Evolutionary conservation across 2,888 invertebrate genomes (phyloP).

Genomic region (Deilephila porcellus): DNA sequence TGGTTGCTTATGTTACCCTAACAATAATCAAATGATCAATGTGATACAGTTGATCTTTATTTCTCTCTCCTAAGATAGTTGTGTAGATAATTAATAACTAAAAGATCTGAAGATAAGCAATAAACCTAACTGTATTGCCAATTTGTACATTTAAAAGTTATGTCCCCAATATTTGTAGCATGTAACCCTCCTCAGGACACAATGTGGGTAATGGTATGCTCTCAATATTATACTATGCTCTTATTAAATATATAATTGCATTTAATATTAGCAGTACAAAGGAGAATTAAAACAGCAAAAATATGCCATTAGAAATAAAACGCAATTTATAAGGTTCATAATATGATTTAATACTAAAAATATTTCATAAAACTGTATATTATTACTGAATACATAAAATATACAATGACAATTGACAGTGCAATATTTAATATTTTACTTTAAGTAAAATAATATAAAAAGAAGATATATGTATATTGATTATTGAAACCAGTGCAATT

Average conservation of each 20-base stretch:
- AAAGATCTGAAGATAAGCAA: slow-evolving; percentile 25
- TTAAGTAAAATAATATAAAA: slow-evolving; percentile 74
- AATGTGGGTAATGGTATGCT: background rate
- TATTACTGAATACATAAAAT: slow-evolving; percentile 25
- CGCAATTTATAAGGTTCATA: slow-evolving; percentile 20
- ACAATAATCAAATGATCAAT: background rate
- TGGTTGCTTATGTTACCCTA: background rate
- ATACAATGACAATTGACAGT: slow-evolving; percentile 59
- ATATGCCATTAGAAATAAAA: slow-evolving; percentile 24
- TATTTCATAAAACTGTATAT: slow-evolving; percentile 21
- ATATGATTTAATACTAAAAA: slow-evolving; percentile 16
- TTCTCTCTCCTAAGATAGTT: slow-evolving; percentile 12
- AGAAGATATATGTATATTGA: slow-evolving; percentile 47
- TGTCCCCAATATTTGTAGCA: slow-evolving; percentile 12
- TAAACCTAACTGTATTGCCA: slow-evolving; percentile 26
- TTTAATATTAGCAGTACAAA: slow-evolving; percentile 21
- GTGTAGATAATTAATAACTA: slow-evolving; percentile 5
- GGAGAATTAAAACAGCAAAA: slow-evolving; percentile 16
- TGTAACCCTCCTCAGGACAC: background rate
- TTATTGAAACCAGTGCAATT: slow-evolving; percentile 34
- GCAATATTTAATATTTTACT: slow-evolving; percentile 81
- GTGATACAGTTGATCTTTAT: background rate
- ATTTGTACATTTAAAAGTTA: slow-evolving; percentile 16
- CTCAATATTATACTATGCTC: slow-evolving; percentile 2
- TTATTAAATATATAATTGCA: slow-evolving; percentile 16